These are phyloP conservation scores for Corythaixoides concolor DNA, from an alignment of 2,113 vertebrate species.

Conservation along the genomic window DNA sequence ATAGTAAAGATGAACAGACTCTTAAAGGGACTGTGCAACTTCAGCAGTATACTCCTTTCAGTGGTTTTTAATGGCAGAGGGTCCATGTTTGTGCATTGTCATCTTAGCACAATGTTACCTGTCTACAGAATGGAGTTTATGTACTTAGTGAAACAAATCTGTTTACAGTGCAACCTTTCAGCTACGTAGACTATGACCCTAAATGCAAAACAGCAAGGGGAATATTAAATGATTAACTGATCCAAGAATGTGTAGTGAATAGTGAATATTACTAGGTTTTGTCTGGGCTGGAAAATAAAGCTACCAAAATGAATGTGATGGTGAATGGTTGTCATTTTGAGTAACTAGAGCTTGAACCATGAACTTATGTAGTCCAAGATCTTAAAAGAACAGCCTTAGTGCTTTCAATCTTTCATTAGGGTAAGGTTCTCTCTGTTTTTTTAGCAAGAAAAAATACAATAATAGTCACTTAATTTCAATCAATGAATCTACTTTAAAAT, in stretches of 20 bases:
- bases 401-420: not conserved
- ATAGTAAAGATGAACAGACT: not conserved
- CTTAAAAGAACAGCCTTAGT: not conserved
- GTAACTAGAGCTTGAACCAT: not conserved
- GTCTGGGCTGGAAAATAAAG: not conserved
- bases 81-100: not conserved
- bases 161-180: not conserved
- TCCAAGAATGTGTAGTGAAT: not conserved
- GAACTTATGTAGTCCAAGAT: not conserved
- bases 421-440: not conserved
- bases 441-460: not conserved
- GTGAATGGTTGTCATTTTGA: not conserved
- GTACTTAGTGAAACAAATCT: not conserved
- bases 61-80: not conserved
- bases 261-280: not conserved
- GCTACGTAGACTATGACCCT: not conserved
- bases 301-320: not conserved
- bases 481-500: not conserved
- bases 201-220: not conserved
- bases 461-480: not conserved
- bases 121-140: not conserved
- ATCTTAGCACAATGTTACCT: not conserved
- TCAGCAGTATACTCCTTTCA: not conserved
- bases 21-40: not conserved
- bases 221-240: constrained; percentile 36